These are phyloP conservation scores for Thereva unica DNA, from an alignment of 2,888 invertebrate genomes.

Conservation along the genomic window DNA sequence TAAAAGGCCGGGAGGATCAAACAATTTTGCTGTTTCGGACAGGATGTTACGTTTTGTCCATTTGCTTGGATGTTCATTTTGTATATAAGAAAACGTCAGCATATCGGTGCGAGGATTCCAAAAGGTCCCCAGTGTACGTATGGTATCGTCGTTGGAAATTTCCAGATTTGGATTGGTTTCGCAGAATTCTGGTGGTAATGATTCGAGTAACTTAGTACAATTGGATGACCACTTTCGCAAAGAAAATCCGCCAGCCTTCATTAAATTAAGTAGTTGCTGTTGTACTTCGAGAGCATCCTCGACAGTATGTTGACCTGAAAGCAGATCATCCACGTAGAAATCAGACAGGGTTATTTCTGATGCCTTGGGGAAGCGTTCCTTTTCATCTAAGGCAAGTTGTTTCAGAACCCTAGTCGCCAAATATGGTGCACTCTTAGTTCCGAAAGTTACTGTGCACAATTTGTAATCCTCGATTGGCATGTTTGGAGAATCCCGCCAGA, in stretches of 20 bases:
- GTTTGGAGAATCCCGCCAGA: slow-evolving; percentile 6
- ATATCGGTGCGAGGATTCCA: slow-evolving; percentile 8
- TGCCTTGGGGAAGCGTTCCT: slow-evolving; percentile 30
- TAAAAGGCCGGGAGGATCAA: slow-evolving; percentile 13
- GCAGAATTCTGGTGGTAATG: background rate
- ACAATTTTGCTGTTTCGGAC: background rate
- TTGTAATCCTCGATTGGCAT: slow-evolving; percentile 1
- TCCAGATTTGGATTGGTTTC: background rate
- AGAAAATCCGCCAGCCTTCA: background rate
- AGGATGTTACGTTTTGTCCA: slow-evolving; percentile 10
- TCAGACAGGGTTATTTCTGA: background rate
- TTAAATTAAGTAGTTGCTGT: slow-evolving; percentile 11
- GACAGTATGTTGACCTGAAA: slow-evolving; percentile 3
- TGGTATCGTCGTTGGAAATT: background rate
- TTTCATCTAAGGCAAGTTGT: background rate
- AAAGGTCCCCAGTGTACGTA: slow-evolving; percentile 5
- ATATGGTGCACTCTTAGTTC: background rate
- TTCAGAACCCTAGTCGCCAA: background rate
- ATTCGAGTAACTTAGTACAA: background rate
- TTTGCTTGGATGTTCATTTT: background rate
- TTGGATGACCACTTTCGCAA: slow-evolving; percentile 14
- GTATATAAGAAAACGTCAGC: background rate
- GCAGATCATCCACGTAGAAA: slow-evolving; percentile 34
- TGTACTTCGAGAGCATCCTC: slow-evolving; percentile 24
- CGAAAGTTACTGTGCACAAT: slow-evolving; percentile 25